A percentile compares a stretch with the other conserved stretches of the same genome.
These are phyloP conservation scores for Oppia nitens DNA, from an alignment of 1,140 invertebrate species.

Conservation along the genomic window DNA sequence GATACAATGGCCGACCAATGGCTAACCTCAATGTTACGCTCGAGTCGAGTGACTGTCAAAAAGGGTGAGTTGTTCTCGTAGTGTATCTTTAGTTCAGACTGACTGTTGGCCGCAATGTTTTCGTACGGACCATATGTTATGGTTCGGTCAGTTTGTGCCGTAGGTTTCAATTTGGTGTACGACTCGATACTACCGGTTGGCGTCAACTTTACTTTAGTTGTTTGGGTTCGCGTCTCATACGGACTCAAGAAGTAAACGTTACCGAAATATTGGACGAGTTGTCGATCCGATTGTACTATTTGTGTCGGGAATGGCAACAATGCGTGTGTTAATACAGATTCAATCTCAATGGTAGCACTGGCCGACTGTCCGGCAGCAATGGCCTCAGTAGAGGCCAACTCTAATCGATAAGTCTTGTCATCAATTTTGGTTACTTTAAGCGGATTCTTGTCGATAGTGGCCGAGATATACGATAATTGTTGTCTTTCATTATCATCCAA, in stretches of 20 bases:
- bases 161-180: constrained; percentile 65
- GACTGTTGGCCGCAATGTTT: constrained; percentile 34
- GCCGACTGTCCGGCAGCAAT: constrained; percentile 25
- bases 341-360: constrained; percentile 39
- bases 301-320: constrained; percentile 62
- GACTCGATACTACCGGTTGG: constrained; percentile 56
- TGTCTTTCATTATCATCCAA: constrained; percentile 8
- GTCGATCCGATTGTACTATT: constrained; percentile 81
- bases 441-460: constrained; percentile 17
- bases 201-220: constrained; percentile 55
- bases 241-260: constrained; percentile 69
- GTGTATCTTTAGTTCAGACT: constrained; percentile 53
- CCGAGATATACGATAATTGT: constrained; percentile 13
- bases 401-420: neutral
- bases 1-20: constrained; percentile 96
- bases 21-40: constrained; percentile 81
- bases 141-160: constrained; percentile 51
- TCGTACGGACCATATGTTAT: constrained; percentile 77
- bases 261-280: constrained; percentile 68
- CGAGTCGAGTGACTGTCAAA: constrained; percentile 72
- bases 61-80: constrained; percentile 87
- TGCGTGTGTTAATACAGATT: constrained; percentile 54
- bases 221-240: constrained; percentile 59
- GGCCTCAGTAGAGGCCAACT: constrained; percentile 11
- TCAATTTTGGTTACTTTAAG: constrained; percentile 19